phyloP scores from a whole-genome alignment of 2,888 invertebrate species.

The Xanthorhoe spadicearia region DNA sequence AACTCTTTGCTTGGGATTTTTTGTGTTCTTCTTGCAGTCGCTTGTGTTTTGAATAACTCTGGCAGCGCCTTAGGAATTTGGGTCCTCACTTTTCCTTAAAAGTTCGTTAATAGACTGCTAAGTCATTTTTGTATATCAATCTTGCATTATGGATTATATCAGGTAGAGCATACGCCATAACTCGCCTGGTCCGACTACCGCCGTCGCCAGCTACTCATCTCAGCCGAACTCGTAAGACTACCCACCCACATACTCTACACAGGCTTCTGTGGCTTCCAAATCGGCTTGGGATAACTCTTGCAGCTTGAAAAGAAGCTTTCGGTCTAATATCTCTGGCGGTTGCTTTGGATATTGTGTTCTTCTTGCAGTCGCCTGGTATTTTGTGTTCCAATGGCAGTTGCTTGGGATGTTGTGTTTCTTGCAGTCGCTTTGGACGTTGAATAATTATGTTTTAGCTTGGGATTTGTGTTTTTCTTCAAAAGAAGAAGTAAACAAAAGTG shows the following conservation, averaged over 20 bases:
- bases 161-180: constrained; percentile 96
- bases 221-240: constrained; percentile 70
- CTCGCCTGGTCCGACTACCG: constrained; percentile 90
- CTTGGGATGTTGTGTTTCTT: too few relatives aligned
- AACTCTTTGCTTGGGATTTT: constrained; percentile 1
- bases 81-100: too few relatives aligned
- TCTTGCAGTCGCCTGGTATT: background rate
- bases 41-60: background rate
- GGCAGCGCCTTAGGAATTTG: background rate
- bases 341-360: background rate
- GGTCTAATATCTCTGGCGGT: background rate
- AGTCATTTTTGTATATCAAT: too few relatives aligned
- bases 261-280: constrained; percentile 19
- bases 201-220: constrained; percentile 70
- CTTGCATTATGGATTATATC: constrained; percentile 42
- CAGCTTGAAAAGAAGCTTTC: background rate
- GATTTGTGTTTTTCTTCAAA: too few relatives aligned
- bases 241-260: constrained; percentile 33
- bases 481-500: too few relatives aligned
- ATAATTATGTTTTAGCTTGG: too few relatives aligned
- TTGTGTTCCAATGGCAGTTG: too few relatives aligned
- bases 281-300: background rate
- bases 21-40: too few relatives aligned
- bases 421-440: too few relatives aligned
- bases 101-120: too few relatives aligned